These are phyloP conservation scores for Cryptoprocta ferox DNA, from an alignment of 2,797 vertebrate species.

Conservation along the genomic window DNA sequence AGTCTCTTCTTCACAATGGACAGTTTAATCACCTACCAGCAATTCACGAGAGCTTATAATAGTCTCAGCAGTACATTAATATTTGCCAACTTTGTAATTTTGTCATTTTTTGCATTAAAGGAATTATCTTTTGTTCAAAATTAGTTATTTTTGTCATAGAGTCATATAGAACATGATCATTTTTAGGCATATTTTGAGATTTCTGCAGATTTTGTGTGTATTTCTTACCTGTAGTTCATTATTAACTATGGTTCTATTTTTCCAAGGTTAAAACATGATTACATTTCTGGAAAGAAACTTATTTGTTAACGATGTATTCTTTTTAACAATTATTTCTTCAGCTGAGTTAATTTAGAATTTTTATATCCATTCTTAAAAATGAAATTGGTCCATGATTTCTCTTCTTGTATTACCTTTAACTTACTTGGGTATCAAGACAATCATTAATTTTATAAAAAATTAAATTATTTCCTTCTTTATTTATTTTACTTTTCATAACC, in stretches of 20 bases:
- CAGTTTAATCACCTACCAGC: background rate
- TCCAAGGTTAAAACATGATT: background rate
- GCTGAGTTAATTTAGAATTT: background rate
- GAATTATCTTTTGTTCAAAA: background rate
- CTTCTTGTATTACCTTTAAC: background rate
- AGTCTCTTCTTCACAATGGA: background rate
- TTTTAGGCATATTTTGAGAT: background rate
- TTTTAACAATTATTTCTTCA: background rate
- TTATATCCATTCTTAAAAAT: background rate
- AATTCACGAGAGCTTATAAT: background rate
- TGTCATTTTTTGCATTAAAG: background rate
- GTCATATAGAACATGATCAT: background rate
- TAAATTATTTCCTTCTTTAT: background rate
- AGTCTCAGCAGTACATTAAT: background rate
- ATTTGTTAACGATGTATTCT: background rate
- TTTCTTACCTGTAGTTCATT: background rate
- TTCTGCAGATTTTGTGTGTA: background rate
- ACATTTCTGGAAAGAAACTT: background rate
- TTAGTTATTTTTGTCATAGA: background rate
- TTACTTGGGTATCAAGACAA: background rate
- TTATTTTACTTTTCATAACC: background rate
- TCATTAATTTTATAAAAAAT: constrained; percentile 1
- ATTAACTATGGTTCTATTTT: background rate
- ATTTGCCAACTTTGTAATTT: background rate
- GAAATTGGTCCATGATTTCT: background rate